Base-by-base conservation (phyloP, 53 echinoderm and acorn worm species). In the Actinopyga echinites region DNA sequence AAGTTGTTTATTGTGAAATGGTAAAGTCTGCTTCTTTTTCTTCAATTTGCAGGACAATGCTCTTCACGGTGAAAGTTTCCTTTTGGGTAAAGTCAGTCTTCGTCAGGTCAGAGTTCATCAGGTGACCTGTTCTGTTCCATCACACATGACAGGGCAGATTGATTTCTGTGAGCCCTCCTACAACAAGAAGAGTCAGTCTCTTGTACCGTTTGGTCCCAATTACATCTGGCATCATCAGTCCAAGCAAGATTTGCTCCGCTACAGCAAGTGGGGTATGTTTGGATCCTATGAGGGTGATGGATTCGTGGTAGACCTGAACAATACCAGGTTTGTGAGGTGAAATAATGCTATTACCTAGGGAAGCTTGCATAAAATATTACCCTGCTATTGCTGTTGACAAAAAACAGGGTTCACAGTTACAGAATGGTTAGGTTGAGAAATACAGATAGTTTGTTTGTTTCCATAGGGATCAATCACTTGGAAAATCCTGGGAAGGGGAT, bases 221-320 rank as follows among this genome's bases (percentile, higher is more conserved):
- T 37, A 40, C 22, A 34, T 57, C 36, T 95, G 95, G 95, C 42
- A 60, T 31, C 91, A 93, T 69, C 68, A 61, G 6, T 69, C 89
- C 7, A 87, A 84, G 37, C 64, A 75, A 57, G 84, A 83, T 56
- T 82, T 95, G 52, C 49, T 34, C 1, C 81, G 95, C 22, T 91
- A 93, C 86, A 69, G 82, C 85, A 91, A 95, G 66, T 95, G 93
- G 95, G 95, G 95, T 11, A 74, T 75, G 85, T 89, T 95, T 67
- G 85, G 82, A 25, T 58, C 61, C 24, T 95, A 95, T 64, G 86
- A 87, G 61, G 95, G 95, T 9, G 95, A 91, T 45, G 95, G 95
- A 25, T 95, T 85, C 65, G 89, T 71, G 2, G 67, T 95, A 36
- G 85, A 84, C 61, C 87, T 95, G 52, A 95, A 95, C 61, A 84